Conservation (phyloP, 1,140 invertebrate species). For the Nasonia longicornis region DNA sequence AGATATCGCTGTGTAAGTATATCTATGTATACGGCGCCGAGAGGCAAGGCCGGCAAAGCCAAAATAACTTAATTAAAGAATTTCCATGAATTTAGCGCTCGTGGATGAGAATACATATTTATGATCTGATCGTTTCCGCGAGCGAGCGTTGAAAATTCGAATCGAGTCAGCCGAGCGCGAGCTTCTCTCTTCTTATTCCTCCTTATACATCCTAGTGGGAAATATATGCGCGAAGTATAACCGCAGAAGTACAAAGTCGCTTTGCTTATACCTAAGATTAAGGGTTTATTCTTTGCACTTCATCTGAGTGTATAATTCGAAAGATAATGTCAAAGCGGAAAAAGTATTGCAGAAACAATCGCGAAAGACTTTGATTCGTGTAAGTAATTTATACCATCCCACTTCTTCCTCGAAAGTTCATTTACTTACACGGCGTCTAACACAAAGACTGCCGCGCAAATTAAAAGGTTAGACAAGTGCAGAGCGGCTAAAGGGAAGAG, state of each 20-base stretch:
- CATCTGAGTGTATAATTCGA: too few species aligned
- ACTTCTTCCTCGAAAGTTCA: background rate
- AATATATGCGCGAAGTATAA: background rate
- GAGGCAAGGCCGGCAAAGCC: slow-evolving; percentile 53
- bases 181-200: slow-evolving; percentile 34
- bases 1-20: too few species aligned
- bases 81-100: slow-evolving; percentile 66
- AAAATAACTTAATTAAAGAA: slow-evolving; percentile 70
- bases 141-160: slow-evolving; percentile 58
- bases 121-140: slow-evolving; percentile 60
- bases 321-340: too few species aligned
- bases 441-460: background rate
- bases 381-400: too few species aligned
- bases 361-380: too few species aligned
- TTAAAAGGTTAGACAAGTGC: background rate
- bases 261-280: background rate
- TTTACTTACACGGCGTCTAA: background rate
- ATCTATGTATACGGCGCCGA: too few species aligned
- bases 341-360: too few species aligned
- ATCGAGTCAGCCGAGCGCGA: slow-evolving; percentile 53
- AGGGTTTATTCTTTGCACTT: background rate
- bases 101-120: slow-evolving; percentile 65
- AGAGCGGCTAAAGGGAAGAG: background rate
- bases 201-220: background rate
- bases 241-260: background rate